phyloP scores from a whole-genome alignment of 2,888 invertebrate genomes.

The Dysmachus trigonus region DNA sequence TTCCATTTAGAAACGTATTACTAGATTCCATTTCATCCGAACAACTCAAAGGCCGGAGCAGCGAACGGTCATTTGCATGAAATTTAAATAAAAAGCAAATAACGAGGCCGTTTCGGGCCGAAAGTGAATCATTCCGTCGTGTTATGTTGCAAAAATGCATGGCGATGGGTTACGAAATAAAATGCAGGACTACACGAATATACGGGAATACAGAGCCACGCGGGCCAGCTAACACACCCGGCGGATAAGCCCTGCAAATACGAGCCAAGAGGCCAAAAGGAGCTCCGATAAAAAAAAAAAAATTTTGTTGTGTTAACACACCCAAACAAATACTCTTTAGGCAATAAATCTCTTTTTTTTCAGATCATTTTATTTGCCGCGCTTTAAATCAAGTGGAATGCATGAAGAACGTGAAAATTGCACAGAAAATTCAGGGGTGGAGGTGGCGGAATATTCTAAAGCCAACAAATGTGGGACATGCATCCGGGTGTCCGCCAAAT shows the following conservation, averaged over 20 bases:
- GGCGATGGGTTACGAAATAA: slow-evolving; percentile 37
- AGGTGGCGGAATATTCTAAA: background rate
- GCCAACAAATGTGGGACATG: slow-evolving; percentile 2
- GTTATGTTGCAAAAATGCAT: slow-evolving; percentile 43
- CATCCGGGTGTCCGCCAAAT: slow-evolving; percentile 7
- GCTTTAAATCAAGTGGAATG: slow-evolving; percentile 50
- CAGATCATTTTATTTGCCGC: slow-evolving; percentile 49
- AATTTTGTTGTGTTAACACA: slow-evolving; percentile 42
- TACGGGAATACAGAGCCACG: background rate
- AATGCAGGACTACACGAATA: slow-evolving; percentile 14
- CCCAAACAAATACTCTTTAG: slow-evolving; percentile 43
- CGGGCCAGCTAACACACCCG: background rate
- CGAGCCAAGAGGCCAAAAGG: slow-evolving; percentile 5
- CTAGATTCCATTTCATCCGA: slow-evolving; percentile 46
- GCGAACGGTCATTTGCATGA: slow-evolving; percentile 48
- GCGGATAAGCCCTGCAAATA: slow-evolving; percentile 24
- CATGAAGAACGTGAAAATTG: slow-evolving; percentile 48
- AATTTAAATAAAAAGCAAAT: slow-evolving; percentile 50
- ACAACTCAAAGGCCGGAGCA: slow-evolving; percentile 30
- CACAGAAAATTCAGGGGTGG: slow-evolving; percentile 33
- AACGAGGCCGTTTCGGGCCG: slow-evolving; percentile 43
- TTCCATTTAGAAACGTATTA: slow-evolving; percentile 45
- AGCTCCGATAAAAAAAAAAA: slow-evolving; percentile 27
- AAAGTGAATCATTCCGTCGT: slow-evolving; percentile 48
- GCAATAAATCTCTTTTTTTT: slow-evolving; percentile 48